Base-by-base conservation (phyloP, 2,888 invertebrate species). In the Helobdella robusta region DNA sequence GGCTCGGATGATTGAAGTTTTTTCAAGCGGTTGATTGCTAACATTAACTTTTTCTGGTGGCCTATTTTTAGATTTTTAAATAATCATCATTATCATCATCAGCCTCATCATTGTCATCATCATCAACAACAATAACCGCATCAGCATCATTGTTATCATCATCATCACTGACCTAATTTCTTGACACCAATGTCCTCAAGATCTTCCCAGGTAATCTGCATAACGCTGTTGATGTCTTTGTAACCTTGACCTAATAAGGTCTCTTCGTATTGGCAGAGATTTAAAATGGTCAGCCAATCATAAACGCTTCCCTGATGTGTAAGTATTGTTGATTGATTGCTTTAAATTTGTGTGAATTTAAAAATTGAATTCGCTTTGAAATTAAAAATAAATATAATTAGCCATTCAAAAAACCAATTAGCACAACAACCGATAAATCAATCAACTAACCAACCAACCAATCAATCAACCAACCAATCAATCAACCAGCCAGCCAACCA, bases 201-300 rank as follows among this genome's bases (percentile, higher is more conserved):
- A 82, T 98, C 98, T 78, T 98, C 98, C 94, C 95, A 97, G 68
- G 91, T 91, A 64, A 98, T 85, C 77, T 93, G 91, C 36, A 91
- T 89, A 65, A 95, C 89, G 80, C 91, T 89, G 74, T 92, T 89
- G 54, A 98, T 90, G 8, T 89, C 89, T 75, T 88, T 86, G 82
- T 94, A 97, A 63, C 92, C 92, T 81, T 97, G 95, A 71, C 88
- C 88, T 70, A 89, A 86, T 69, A 98, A 84, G 52, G 90, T 89
- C 28, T 88, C 87, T 48, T 89, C 86, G 79, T 98, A 98, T 79
- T 94, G 92, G 76, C 91, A 91, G 70, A 98, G 83, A 71, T 91
- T 85, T 44, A 72, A 83, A 73, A 93, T 82, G 74, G 89, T 86
- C 67, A 98, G 83, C 95, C 95, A 98, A 81, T 95, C 94, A 79